Evolutionary conservation across 30 jellyfish, hydroid and myxozoan genomes (phyloP).

Genomic region (Aurelia coerulea): DNA sequence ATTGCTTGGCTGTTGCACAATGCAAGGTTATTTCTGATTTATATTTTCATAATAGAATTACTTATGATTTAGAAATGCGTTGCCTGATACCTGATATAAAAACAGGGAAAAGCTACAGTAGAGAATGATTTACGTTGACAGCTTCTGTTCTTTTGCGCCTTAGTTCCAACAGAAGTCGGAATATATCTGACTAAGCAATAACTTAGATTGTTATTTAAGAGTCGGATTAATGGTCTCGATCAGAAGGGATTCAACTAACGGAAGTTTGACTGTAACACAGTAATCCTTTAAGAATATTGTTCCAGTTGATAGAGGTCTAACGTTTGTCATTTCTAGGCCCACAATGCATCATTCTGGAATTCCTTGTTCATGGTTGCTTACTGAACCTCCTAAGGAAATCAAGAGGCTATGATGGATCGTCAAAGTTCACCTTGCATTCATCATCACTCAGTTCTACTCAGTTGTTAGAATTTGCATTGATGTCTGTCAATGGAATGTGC

Average conservation of each 20-base stretch:
- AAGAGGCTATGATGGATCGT: conserved; percentile 52
- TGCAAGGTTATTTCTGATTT: conserved; percentile 30
- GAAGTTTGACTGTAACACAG: too few species aligned
- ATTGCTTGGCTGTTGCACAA: conserved; percentile 78
- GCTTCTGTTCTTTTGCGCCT: too few species aligned
- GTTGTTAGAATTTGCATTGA: conserved; percentile 36
- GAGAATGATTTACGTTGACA: too few species aligned
- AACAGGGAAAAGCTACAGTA: too few species aligned
- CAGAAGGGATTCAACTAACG: too few species aligned
- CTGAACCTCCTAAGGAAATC: conserved; percentile 52
- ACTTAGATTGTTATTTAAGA: too few species aligned
- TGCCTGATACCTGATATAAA: too few species aligned
- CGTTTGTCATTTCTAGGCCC: conserved; percentile 17
- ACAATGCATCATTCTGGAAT: conserved; percentile 59
- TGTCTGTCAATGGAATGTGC: conserved; percentile 68
- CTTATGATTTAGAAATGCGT: background rate
- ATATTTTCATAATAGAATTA: background rate
- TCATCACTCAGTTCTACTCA: conserved; percentile 50
- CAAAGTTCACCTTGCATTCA: background rate
- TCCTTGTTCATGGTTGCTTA: conserved; percentile 48
- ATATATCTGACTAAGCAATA: too few species aligned
- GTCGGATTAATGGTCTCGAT: too few species aligned
- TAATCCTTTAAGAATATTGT: background rate
- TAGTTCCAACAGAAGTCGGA: too few species aligned
- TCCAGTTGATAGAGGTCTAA: background rate